Evolutionary conservation across 2,888 invertebrate genomes (phyloP), one percentile per base, ranked within the genome.

Genomic region (Lucinisca nassula): DNA sequence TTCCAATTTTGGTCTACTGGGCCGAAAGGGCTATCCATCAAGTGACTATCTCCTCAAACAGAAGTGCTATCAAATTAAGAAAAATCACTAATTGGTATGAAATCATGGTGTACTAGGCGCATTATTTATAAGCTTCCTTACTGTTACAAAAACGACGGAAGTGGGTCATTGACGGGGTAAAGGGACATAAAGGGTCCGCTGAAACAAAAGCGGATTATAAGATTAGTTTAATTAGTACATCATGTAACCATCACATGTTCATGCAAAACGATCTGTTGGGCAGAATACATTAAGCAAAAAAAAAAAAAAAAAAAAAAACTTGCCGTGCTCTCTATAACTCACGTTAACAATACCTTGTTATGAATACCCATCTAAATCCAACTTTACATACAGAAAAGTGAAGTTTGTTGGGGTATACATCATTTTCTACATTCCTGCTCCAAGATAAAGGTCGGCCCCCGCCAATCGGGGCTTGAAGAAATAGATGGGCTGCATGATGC

Each of bases 91-190:
- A 67, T 67, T 67, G 67, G 30, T 32, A 32, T 67, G 35, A 67
- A 35, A 67, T 35, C 67, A 67, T 67, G 67, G 67, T 35, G 67
- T 67, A 21, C 67, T 67, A 67, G 67, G 32, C 67, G 32, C 67
- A 35, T 67, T 67, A 32, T 35, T 35, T 32, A 35, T 17, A 67
- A 32, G 32, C 67, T 35, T 32, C 67, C 67, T 67, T 35, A 67
- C 10, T 67, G 21, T 17, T 35, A 35, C 35, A 12, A 6, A 10
- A 67, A 6, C n/a, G 35, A 1, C 67, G 67, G 67, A 67, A 35
- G 35, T 35, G 2, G 67, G 24, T 1, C 1, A 3, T 67, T 35
- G 35, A 32, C 3, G 61, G 30, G 3, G 10, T 51, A 21, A 58
- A 27, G 58, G 58, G 24, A 27, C 58, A 27, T 24, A 21, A n/a